phyloP scores from a whole-genome alignment of 2,888 invertebrate species.

The Limulus polyphemus region DNA sequence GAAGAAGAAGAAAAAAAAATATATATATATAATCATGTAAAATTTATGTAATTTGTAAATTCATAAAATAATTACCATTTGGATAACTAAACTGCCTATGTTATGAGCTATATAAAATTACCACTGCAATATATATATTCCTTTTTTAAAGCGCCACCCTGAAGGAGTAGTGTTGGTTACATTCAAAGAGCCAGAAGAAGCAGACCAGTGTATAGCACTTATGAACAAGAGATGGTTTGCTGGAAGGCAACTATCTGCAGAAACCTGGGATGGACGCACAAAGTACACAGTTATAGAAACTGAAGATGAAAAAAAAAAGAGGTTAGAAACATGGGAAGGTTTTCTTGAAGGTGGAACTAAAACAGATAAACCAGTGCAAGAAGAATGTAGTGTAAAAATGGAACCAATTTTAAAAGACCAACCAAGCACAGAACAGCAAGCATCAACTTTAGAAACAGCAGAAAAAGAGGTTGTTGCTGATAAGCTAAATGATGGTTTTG shows the following conservation, averaged over 20 bases:
- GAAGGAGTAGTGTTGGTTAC: slow-evolving; percentile 88
- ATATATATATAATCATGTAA: no score
- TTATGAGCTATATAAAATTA: no score
- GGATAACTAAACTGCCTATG: no score
- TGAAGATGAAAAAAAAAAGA: slow-evolving; percentile 64
- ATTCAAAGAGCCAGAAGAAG: slow-evolving; percentile 78
- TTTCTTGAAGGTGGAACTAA: slow-evolving; percentile 49
- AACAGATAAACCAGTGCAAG: not conserved
- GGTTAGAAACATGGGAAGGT: slow-evolving; percentile 76
- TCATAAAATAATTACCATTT: no score
- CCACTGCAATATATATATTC: no score
- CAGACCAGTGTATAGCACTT: slow-evolving; percentile 73
- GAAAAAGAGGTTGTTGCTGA: no score
- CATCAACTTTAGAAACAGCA: no score
- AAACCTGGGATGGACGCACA: slow-evolving; percentile 89
- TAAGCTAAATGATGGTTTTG: no score
- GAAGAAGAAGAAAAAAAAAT: no score
- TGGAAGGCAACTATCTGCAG: slow-evolving; percentile 67
- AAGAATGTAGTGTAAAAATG: not conserved
- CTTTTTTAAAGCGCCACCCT: slow-evolving; percentile 54
- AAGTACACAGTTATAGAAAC: slow-evolving; percentile 85
- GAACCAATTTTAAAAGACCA: no score
- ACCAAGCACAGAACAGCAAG: no score
- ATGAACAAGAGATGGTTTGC: slow-evolving; percentile 85
- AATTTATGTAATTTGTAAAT: no score